These are phyloP conservation scores for Sapayoa aenigma DNA, from an alignment of 2,113 vertebrate species.

Conservation along the genomic window DNA sequence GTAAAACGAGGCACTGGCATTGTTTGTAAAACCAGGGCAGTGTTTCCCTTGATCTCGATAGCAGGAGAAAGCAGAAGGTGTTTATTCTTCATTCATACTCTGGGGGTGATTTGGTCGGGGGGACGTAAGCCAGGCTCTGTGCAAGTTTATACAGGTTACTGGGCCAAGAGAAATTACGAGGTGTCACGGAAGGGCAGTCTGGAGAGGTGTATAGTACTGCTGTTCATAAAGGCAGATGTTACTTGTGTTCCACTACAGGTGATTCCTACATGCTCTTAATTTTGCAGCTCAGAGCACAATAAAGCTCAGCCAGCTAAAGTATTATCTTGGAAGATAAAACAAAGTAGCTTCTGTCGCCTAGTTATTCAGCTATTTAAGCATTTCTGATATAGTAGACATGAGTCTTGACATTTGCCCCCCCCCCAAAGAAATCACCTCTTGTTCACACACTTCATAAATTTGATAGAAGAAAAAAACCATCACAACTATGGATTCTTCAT, in stretches of 20 bases:
- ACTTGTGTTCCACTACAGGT: not conserved
- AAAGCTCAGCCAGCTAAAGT: not conserved
- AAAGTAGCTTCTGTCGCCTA: not conserved
- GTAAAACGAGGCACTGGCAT: not conserved
- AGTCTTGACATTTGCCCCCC: not conserved
- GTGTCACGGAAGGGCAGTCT: not conserved
- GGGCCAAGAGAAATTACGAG: not conserved
- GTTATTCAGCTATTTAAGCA: not conserved
- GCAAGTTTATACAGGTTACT: not conserved
- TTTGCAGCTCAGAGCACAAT: not conserved
- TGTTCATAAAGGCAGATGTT: not conserved
- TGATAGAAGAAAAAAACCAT: not conserved
- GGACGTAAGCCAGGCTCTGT: not conserved
- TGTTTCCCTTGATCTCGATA: not conserved
- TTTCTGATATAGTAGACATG: not conserved
- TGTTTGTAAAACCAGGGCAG: not conserved
- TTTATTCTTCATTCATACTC: not conserved
- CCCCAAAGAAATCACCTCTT: not conserved
- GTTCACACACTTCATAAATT: not conserved
- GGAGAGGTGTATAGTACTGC: not conserved
- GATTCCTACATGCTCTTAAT: not conserved
- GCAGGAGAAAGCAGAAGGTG: not conserved
- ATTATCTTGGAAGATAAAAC: not conserved
- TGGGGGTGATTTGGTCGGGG: not conserved
- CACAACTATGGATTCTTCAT: not conserved